Conservation (phyloP, 2,113 vertebrate species). For the Thunnus thynnus region DNA sequence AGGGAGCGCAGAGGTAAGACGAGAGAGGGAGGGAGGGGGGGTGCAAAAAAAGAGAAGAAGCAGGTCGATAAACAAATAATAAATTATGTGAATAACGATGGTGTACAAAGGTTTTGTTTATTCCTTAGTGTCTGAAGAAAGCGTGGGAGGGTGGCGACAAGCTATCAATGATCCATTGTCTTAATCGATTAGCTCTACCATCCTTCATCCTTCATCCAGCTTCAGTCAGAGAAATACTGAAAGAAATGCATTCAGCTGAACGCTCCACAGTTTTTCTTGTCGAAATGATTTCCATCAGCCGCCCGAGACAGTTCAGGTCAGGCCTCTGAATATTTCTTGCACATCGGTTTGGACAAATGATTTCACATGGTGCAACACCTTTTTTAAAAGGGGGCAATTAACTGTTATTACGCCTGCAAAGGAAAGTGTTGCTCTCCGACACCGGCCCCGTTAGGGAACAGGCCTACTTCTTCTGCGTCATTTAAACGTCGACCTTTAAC, state of each 20-base stretch:
- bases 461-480: constrained; percentile 79
- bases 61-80: constrained; percentile 56
- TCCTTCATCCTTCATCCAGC: constrained; percentile 40
- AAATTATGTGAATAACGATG: constrained; percentile 31
- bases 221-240: constrained; percentile 26
- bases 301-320: constrained; percentile 33
- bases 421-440: constrained; percentile 75
- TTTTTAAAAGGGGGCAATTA: constrained; percentile 80
- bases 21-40: no score
- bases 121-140: constrained; percentile 39
- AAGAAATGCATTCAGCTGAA: constrained; percentile 23
- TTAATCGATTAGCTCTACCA: constrained; percentile 62
- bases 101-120: constrained; percentile 64
- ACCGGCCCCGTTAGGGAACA: constrained; percentile 75
- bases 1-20: not conserved
- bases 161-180: constrained; percentile 63
- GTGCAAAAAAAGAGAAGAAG: not conserved
- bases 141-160: constrained; percentile 42
- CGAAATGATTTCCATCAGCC: constrained; percentile 48
- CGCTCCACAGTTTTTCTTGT: constrained; percentile 9
- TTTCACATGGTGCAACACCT: constrained; percentile 79
- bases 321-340: constrained; percentile 63
- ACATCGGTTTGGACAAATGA: constrained; percentile 72
- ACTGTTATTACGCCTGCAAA: constrained; percentile 80
- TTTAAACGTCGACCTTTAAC: constrained; percentile 82